phyloP scores from a whole-genome alignment of 2,113 vertebrate genomes.

The Mus musculus region GRCm39 chr9:60290001-60290500 shows the following conservation, averaged over 20 bases:
- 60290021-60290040: slow-evolving; percentile 48
- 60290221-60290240: neutral
- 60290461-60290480: neutral
- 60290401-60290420: slow-evolving; percentile 25
- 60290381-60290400: slow-evolving; percentile 48
- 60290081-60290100: neutral
- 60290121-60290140: neutral
- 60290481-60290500: neutral
- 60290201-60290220: neutral
- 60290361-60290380: neutral
- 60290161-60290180: neutral
- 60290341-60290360: slow-evolving; percentile 49
- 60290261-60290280: slow-evolving; percentile 43
- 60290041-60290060: neutral
- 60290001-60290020: slow-evolving; percentile 47
- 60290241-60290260: neutral
- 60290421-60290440: slow-evolving; percentile 40
- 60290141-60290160: neutral
- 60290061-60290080: neutral
- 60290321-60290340: slow-evolving; percentile 27
- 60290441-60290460: neutral
- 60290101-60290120: slow-evolving; percentile 9
- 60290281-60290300: neutral
- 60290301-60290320: slow-evolving; percentile 4
- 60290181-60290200: neutral